A percentile compares a stretch with the other conserved stretches of the same genome.
These are phyloP conservation scores for Limnephilus rhombicus DNA, from an alignment of 2,888 invertebrate species.

Conservation along the genomic window DNA sequence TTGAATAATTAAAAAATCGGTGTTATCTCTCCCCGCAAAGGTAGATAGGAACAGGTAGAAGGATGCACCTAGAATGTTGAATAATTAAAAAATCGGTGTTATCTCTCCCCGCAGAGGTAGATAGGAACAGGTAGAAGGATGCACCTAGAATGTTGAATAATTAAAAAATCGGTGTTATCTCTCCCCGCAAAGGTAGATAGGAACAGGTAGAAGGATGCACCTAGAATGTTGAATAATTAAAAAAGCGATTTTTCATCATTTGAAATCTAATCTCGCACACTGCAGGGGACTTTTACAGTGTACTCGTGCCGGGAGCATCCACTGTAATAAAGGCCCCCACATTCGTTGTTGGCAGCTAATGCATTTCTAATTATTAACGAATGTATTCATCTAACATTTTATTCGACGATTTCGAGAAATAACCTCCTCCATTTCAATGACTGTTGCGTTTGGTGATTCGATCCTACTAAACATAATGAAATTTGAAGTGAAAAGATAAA, in stretches of 20 bases:
- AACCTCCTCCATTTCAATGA: not conserved
- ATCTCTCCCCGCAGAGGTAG: not conserved
- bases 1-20: constrained; percentile 53
- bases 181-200: not conserved
- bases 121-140: constrained; percentile 5
- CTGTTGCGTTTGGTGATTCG: not conserved
- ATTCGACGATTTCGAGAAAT: not conserved
- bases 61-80: constrained; percentile 7
- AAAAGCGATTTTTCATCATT: constrained; percentile 52
- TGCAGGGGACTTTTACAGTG: constrained; percentile 50
- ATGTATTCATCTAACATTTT: constrained; percentile 29
- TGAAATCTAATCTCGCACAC: constrained; percentile 54
- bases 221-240: constrained; percentile 50
- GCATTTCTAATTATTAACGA: constrained; percentile 35
- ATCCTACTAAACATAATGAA: not conserved
- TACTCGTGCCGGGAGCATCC: constrained; percentile 32
- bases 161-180: not conserved
- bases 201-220: not conserved
- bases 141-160: constrained; percentile 2
- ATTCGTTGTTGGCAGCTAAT: not conserved
- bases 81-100: constrained; percentile 51
- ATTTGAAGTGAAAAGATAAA: not conserved
- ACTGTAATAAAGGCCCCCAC: constrained; percentile 22
- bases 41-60: not conserved
- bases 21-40: not conserved